Conservation (phyloP, 2,888 invertebrate genomes). For the Exephanes ischioxanthus region DNA sequence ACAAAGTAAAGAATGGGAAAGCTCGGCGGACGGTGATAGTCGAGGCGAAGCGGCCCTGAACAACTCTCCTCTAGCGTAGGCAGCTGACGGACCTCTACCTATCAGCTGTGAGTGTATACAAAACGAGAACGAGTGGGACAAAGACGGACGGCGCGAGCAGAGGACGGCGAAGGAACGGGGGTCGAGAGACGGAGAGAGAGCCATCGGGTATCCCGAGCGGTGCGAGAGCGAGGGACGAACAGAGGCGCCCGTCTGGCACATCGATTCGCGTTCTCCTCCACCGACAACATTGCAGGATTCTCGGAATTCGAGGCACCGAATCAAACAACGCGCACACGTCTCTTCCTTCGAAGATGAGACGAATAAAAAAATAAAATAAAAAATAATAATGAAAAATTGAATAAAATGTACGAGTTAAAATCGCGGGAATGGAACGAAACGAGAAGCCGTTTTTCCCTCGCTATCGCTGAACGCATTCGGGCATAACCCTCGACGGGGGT, state of each 20-base stretch:
- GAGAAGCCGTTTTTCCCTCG: constrained; percentile 3
- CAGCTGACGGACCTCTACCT: constrained; percentile 80
- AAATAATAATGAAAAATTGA: neutral
- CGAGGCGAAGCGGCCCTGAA: constrained; percentile 75
- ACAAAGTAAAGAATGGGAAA: constrained; percentile 24
- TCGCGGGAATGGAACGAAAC: neutral
- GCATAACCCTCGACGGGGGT: constrained; percentile 25
- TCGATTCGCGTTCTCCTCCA: constrained; percentile 60
- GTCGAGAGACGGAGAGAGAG: constrained; percentile 40
- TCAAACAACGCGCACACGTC: neutral
- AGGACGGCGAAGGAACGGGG: constrained; percentile 38
- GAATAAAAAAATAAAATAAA: neutral
- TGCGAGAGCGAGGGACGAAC: constrained; percentile 15
- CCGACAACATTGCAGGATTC: constrained; percentile 21
- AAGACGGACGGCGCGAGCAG: constrained; percentile 44
- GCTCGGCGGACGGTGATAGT: constrained; percentile 25
- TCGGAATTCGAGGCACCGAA: neutral
- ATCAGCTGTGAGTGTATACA: constrained; percentile 83
- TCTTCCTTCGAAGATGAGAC: neutral
- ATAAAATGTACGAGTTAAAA: neutral
- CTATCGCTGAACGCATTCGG: constrained; percentile 4
- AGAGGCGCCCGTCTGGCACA: constrained; percentile 56
- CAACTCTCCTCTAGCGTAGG: constrained; percentile 71
- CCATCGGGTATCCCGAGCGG: neutral
- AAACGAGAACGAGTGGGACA: constrained; percentile 70